Evolutionary conservation across 2,888 invertebrate genomes (phyloP).

Genomic region (Anticlea derivata): DNA sequence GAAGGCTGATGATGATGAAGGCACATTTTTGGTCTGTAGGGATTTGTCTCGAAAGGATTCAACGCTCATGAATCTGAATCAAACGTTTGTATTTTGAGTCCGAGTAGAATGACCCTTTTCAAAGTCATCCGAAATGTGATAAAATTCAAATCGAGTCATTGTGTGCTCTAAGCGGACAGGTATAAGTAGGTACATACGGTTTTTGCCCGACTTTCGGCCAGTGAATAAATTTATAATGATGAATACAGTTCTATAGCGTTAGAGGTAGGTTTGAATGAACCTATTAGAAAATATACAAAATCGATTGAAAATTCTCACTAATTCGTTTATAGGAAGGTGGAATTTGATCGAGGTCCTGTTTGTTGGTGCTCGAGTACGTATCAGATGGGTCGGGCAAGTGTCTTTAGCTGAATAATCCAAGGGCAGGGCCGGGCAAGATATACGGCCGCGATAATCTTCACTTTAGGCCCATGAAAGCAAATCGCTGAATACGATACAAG

Average conservation of each 20-base stretch:
- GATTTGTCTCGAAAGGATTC: constrained; percentile 45
- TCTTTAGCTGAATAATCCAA: constrained; percentile 54
- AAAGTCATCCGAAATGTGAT: constrained; percentile 48
- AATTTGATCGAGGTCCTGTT: constrained; percentile 45
- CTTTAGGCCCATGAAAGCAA: constrained; percentile 57
- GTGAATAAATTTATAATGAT: constrained; percentile 6
- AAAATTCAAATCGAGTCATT: constrained; percentile 32
- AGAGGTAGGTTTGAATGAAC: neutral
- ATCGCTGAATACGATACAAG: constrained; percentile 56
- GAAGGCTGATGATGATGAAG: too few relatives aligned
- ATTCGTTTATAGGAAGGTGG: constrained; percentile 25
- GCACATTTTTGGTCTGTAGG: too few relatives aligned
- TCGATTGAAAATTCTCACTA: constrained; percentile 10
- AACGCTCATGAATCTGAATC: constrained; percentile 57
- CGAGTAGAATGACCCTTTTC: constrained; percentile 53
- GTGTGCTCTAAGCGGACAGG: constrained; percentile 12
- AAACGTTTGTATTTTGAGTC: constrained; percentile 49
- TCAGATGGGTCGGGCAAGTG: constrained; percentile 47
- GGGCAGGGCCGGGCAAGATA: constrained; percentile 54
- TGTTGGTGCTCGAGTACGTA: constrained; percentile 45
- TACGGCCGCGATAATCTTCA: constrained; percentile 64
- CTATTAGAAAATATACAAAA: constrained; percentile 3
- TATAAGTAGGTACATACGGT: too few relatives aligned
- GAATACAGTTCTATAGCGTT: neutral
- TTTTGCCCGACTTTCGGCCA: constrained; percentile 8